Conservation (phyloP, 2,113 vertebrate genomes). For the Brienomyrus longianalis region DNA sequence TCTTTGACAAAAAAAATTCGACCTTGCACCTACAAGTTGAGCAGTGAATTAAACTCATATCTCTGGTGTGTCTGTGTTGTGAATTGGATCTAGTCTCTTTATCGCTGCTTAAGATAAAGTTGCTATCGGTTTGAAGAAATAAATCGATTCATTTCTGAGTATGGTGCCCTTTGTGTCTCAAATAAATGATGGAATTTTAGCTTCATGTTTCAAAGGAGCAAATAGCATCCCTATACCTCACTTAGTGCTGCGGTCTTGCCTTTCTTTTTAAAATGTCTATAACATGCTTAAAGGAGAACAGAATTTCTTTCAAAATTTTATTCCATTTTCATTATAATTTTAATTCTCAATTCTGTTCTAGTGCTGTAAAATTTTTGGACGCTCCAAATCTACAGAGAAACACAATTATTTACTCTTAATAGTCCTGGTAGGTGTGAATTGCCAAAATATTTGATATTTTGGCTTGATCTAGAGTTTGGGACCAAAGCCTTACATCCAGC, state of each 20-base stretch:
- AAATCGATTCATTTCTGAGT: neutral
- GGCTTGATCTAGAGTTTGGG: neutral
- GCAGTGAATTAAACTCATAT: neutral
- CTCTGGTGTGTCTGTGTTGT: neutral
- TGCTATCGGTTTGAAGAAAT: neutral
- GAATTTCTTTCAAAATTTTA: neutral
- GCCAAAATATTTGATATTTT: neutral
- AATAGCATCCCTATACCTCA: neutral
- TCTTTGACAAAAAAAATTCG: neutral
- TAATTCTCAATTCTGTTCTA: neutral
- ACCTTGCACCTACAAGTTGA: neutral
- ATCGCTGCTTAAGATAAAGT: neutral
- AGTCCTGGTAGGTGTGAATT: neutral
- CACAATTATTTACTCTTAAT: neutral
- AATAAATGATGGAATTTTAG: neutral
- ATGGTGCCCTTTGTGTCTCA: neutral
- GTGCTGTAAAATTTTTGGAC: neutral
- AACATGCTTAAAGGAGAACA: neutral
- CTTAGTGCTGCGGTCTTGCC: neutral
- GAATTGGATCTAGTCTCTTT: neutral
- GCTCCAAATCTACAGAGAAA: neutral
- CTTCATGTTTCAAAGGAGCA: neutral
- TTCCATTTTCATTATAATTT: neutral
- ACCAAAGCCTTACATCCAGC: neutral
- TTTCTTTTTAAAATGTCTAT: neutral